Conservation (phyloP, 2,797 vertebrate species). For the Passerculus sandwichensis region DNA sequence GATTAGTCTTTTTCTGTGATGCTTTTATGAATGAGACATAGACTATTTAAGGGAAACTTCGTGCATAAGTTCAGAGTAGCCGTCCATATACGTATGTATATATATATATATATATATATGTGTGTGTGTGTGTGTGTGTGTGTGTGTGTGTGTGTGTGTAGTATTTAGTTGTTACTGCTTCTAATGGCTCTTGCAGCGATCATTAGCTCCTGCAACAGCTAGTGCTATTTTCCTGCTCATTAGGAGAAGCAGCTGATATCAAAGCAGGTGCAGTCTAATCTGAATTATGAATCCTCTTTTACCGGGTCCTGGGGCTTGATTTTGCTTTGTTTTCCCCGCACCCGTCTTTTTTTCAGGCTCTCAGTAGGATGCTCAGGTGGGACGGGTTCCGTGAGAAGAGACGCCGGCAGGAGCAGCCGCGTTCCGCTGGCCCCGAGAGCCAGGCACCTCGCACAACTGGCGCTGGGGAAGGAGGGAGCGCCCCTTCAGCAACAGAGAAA, state of each 20-base stretch:
- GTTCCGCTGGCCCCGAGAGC: neutral
- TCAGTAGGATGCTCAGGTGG: neutral
- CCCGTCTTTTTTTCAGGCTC: neutral
- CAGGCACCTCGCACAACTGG: accelerated
- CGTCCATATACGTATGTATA: neutral
- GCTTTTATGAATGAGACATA: neutral
- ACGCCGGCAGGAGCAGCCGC: neutral
- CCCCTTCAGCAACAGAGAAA: neutral
- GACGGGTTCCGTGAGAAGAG: neutral
- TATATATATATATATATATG: too few relatives aligned
- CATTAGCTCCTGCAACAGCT: neutral
- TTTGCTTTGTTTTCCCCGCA: neutral
- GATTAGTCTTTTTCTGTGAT: neutral
- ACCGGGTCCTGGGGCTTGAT: neutral
- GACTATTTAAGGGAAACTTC: neutral
- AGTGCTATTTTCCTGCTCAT: neutral
- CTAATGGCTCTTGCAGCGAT: neutral
- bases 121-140: too few relatives aligned
- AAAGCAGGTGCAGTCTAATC: neutral
- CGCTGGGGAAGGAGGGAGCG: too few relatives aligned
- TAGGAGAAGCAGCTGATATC: neutral
- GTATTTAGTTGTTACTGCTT: neutral
- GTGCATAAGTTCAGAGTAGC: neutral
- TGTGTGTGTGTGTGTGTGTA: too few relatives aligned
- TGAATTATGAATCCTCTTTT: neutral